Base-by-base conservation (phyloP, 2,797 vertebrate species). In the Acropternis orthonyx region DNA sequence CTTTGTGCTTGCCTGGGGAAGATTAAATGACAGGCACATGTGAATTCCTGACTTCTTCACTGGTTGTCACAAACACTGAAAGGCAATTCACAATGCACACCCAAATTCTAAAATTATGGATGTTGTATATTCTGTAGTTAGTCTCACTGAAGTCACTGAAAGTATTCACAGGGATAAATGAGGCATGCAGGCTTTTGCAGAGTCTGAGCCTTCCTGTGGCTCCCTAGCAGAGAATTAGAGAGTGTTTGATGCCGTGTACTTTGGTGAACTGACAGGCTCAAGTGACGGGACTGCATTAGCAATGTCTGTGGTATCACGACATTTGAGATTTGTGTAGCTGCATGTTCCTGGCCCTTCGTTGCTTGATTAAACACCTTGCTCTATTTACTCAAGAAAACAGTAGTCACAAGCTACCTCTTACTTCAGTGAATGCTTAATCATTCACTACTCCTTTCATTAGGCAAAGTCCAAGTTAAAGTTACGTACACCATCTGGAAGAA, bases 361-460 rank as follows among this genome's bases (percentile, higher is more conserved):
- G n/a, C 92, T 96, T 95, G 72, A 56, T 96, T 94, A 92, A 95
- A 93, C 80, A 92, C 59, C 84, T 82, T 91, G 92, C 86, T 93
- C 89, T 88, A 28, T 93, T 93, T 96, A 72, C 85, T 95, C 84
- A 88, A 76, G 93, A 63, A 97, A 91, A 92, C 36, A 83, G 65
- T 66, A 88, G 52, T 68, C 73, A 86, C 56, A 82, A 90, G 28
- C 65, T 85, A 21, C 28, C 72, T 73, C 49, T 93, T 68, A 56
- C 62, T 58, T 96, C 76, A 39, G 63, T 74, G 49, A 94, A 43
- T 63, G 32, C 62, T 78, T 91, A 77, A 73, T 94, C 68, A 30
- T 89, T 92, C 48, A 12, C 65, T 80, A 15, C 34, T 71, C n/a
- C 41, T 76, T 92, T 93, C 67, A 77, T 54, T 61, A 90, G 44